Evolutionary conservation across 1,140 invertebrate genomes (phyloP).

Genomic region (Steinernema feltiae): DNA sequence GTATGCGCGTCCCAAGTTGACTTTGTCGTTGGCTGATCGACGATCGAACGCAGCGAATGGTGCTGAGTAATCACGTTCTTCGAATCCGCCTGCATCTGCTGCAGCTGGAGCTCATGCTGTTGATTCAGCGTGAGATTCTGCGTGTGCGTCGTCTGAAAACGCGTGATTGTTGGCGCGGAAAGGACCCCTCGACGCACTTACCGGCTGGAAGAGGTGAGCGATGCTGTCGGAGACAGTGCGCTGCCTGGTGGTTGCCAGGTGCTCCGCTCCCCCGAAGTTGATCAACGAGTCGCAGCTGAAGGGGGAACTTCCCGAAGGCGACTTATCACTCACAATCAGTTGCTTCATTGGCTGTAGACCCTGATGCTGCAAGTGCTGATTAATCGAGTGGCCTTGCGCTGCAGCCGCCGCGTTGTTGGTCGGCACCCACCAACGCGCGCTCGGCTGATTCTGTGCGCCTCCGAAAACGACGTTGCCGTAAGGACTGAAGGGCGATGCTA

Average conservation of each 20-base stretch:
- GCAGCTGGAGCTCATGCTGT: background rate
- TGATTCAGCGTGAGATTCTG: background rate
- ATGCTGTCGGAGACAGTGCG: background rate
- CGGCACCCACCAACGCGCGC: background rate
- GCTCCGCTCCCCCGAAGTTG: slow-evolving; percentile 1
- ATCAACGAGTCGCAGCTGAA: slow-evolving; percentile 13
- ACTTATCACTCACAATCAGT: background rate
- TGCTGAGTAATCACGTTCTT: slow-evolving; percentile 6
- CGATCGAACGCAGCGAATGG: background rate
- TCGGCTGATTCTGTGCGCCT: background rate
- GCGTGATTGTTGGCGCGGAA: too few species aligned
- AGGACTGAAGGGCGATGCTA: slow-evolving; percentile 2
- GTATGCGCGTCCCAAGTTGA: background rate
- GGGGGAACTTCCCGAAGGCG: background rate
- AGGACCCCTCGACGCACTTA: background rate
- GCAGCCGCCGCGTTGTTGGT: slow-evolving; percentile 25
- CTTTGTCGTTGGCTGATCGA: background rate
- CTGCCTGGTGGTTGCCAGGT: background rate
- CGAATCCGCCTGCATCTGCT: slow-evolving; percentile 9
- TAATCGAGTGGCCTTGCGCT: slow-evolving; percentile 4
- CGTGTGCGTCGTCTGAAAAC: background rate
- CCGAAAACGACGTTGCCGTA: background rate
- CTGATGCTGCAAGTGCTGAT: background rate
- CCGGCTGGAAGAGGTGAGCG: background rate
- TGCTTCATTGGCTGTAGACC: background rate